A percentile compares a stretch with the other conserved stretches of the same genome.
Evolutionary conservation across 2,113 vertebrate genomes (phyloP).

Genomic region (Coturnix japonica): DNA sequence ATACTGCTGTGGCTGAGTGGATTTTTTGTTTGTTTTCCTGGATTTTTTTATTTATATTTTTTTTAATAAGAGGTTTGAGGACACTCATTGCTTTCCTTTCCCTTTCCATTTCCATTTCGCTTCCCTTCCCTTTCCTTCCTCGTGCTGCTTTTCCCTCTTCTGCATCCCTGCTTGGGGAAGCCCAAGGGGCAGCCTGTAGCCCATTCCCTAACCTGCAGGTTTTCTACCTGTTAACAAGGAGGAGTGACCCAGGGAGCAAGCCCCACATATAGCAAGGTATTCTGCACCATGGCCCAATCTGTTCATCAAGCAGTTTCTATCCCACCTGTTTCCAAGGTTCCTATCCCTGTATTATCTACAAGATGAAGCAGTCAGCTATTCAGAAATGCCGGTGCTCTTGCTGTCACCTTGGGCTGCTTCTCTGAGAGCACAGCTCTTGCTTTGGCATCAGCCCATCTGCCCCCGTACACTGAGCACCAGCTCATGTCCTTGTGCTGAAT

Average conservation of each 20-base stretch:
- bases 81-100: neutral
- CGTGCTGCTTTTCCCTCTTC: neutral
- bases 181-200: neutral
- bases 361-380: neutral
- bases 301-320: neutral
- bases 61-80: neutral
- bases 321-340: neutral
- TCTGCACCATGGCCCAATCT: neutral
- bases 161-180: neutral
- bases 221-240: neutral
- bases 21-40: neutral
- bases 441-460: neutral
- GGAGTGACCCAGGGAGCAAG: neutral
- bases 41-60: neutral
- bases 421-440: accelerated
- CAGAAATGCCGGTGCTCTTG: neutral
- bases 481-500: neutral
- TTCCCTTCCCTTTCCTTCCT: neutral
- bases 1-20: neutral
- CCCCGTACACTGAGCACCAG: neutral
- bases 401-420: neutral
- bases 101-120: no score
- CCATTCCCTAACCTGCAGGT: neutral
- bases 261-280: neutral
- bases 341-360: neutral